phyloP scores from a whole-genome alignment of 2,888 invertebrate species.

The Dryobota labecula region DNA sequence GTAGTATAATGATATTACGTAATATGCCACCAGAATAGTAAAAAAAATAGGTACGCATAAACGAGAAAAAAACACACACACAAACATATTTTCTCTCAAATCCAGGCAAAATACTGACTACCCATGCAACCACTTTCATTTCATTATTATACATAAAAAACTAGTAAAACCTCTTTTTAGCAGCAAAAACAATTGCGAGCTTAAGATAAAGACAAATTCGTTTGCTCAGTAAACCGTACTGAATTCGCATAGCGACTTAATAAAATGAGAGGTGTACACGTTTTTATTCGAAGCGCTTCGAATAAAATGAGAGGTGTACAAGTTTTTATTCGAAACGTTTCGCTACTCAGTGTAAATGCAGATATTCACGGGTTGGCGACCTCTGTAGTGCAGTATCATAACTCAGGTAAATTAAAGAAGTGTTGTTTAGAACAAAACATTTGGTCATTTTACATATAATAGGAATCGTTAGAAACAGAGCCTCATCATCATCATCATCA shows the following conservation, averaged over 20 bases:
- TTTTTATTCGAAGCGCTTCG: constrained; percentile 58
- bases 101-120: not conserved
- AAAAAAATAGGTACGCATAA: not conserved
- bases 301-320: constrained; percentile 52
- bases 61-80: not conserved
- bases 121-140: constrained; percentile 12
- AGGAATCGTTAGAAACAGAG: no score
- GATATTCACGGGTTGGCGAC: constrained; percentile 61
- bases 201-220: constrained; percentile 37
- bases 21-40: not conserved
- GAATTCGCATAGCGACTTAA: constrained; percentile 48
- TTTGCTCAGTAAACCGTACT: constrained; percentile 38
- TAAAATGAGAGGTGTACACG: constrained; percentile 50
- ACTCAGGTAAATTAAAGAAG: constrained; percentile 40
- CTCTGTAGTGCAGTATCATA: constrained; percentile 48
- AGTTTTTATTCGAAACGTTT: constrained; percentile 63
- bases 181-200: constrained; percentile 36
- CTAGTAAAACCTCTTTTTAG: not conserved
- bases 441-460: no score
- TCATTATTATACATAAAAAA: constrained; percentile 18
- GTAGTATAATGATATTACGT: not conserved
- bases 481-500: no score
- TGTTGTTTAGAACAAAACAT: constrained; percentile 7
- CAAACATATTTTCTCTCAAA: constrained; percentile 3
- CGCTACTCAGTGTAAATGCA: constrained; percentile 62